These are phyloP conservation scores for Prolemur simus DNA, from an alignment of 2,113 vertebrate species.

Conservation along the genomic window DNA sequence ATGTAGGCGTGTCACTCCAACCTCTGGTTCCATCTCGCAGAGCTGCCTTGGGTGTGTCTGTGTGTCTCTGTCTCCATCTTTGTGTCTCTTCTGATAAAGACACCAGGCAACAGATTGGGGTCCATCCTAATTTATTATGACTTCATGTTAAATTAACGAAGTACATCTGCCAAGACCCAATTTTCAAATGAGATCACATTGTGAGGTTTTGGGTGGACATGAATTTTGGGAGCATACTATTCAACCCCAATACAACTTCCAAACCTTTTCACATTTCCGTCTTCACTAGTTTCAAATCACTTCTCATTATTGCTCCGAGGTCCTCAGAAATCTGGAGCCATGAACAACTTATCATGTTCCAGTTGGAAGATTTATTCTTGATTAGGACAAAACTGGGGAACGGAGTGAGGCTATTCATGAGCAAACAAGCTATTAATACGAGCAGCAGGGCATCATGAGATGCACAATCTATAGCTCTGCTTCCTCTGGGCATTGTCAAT, in stretches of 20 bases:
- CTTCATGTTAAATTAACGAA: neutral
- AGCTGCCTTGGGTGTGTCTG: neutral
- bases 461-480: neutral
- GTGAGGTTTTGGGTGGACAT: neutral
- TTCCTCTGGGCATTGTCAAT: neutral
- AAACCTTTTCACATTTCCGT: neutral
- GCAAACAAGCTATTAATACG: slow-evolving; percentile 48
- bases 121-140: neutral
- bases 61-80: neutral
- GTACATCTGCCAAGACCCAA: neutral
- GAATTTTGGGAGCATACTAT: neutral
- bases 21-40: neutral
- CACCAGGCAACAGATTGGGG: neutral
- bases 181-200: neutral
- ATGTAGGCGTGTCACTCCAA: too few relatives aligned
- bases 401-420: slow-evolving; percentile 70
- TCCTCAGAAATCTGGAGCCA: slow-evolving; percentile 62
- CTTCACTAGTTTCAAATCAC: slow-evolving; percentile 31
- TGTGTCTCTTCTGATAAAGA: neutral
- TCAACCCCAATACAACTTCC: neutral
- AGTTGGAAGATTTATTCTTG: slow-evolving; percentile 71
- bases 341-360: slow-evolving; percentile 75
- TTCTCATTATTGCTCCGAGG: slow-evolving; percentile 39
- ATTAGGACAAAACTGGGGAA: slow-evolving; percentile 67
- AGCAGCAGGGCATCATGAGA: neutral